Percentiles rank a stretch among this genome's conserved stretches.
These are phyloP conservation scores for Triops cancriformis DNA, from an alignment of 1,140 invertebrate species.

Conservation along the genomic window DNA sequence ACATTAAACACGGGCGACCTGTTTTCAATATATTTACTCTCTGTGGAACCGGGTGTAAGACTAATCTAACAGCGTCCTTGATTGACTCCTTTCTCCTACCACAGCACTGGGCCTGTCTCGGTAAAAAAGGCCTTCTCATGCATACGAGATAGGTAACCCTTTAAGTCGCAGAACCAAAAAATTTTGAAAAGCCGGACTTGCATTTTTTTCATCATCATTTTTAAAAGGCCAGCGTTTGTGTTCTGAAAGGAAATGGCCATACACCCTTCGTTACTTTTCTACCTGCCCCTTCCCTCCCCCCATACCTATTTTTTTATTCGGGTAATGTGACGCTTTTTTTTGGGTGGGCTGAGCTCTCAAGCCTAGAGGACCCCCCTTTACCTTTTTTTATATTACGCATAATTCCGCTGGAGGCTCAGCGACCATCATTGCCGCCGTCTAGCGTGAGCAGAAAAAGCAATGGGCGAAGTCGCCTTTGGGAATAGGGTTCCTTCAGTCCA, in stretches of 20 bases:
- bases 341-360: not conserved
- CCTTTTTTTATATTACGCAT: not conserved
- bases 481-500: not conserved
- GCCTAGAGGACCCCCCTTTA: not conserved
- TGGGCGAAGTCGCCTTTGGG: not conserved
- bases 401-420: conserved; percentile 3
- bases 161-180: not conserved
- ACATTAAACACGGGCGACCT: conserved; percentile 6
- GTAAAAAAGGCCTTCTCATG: not conserved
- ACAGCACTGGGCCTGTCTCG: not conserved
- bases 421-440: not conserved
- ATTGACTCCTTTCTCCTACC: conserved; percentile 13
- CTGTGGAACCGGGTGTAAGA: not conserved
- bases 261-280: not conserved
- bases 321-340: conserved; percentile 3
- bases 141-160: conserved; percentile 2
- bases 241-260: not conserved
- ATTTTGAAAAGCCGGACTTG: not conserved
- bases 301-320: not conserved
- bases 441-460: not conserved
- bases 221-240: not conserved
- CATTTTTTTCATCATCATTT: not conserved
- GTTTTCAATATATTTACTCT: not conserved
- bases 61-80: not conserved
- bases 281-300: not conserved